Evolutionary conservation across 2,113 vertebrate genomes (phyloP), one percentile per base, ranked within the genome.

Genomic region (Callorhinus ursinus): DNA sequence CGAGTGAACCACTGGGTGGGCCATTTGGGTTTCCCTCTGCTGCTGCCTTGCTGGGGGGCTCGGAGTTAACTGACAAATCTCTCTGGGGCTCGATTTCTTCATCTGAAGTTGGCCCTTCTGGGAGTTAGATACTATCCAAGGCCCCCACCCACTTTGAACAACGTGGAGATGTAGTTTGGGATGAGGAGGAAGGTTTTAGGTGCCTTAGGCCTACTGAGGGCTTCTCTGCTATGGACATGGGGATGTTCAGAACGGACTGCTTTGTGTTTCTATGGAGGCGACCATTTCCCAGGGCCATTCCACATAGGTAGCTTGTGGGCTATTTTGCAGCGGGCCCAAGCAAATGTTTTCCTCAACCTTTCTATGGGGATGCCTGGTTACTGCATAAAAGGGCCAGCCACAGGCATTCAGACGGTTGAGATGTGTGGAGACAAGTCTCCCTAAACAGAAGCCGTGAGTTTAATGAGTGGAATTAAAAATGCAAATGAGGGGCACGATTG

Each of bases 381-480:
- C 81, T 86, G 53, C 85, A 24, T 63, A 15, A 82, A 89, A 95
- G 69, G 69, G 51, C 96, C 80, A 96, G 95, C 76, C 85, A 11
- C 59, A 61, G 71, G 90, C 87, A 28, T 82, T 87, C 77, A 59
- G 89, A 81, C 0, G 0, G 93, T 69, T 88, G 90, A 90, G 92
- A 88, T 97, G 92, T 96, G 97, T 91, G 92, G 92, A 95, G 97
- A 88, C 96, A 97, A 85, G 81, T 90, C 79, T 79, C 87, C 53
- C 87, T 42, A 81, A 86, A 94, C 93, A 97, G 88, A 96, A 93
- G 57, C 96, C 18, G 0, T 57, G 49, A 33, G 57, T 95, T 94
- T 97, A 97, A 98, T 94, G 94, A 98, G 94, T 72, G 72, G 96
- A 97, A 97, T 97, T 97, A 97, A 97, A 98, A 91, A 97, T 98